Evolutionary conservation across 2,113 vertebrate genomes (phyloP).

Genomic region (Paracanthobrama guichenoti): DNA sequence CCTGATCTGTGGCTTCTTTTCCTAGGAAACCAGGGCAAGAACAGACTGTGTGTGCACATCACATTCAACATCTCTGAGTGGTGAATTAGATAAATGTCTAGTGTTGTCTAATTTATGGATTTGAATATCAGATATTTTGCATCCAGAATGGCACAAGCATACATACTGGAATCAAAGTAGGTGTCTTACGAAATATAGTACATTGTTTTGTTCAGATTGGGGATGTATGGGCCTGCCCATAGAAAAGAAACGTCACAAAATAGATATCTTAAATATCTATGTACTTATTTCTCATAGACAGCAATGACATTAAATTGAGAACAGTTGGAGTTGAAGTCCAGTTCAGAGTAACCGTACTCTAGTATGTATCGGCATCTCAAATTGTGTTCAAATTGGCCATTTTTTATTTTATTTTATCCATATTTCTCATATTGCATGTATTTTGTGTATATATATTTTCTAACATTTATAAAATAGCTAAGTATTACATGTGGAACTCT

Average conservation of each 20-base stretch:
- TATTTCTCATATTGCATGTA: too few species aligned
- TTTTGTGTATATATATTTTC: too few species aligned
- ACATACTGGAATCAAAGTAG: not conserved
- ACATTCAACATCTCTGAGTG: conserved; percentile 55
- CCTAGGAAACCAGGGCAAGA: conserved; percentile 55
- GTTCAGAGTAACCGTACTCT: not conserved
- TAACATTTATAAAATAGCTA: too few species aligned
- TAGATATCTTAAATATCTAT: not conserved
- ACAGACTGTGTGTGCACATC: conserved; percentile 62
- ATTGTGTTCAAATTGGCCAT: too few species aligned
- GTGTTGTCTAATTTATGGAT: conserved; percentile 21
- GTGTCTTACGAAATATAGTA: not conserved
- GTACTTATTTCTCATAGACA: not conserved
- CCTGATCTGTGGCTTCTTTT: conserved; percentile 40
- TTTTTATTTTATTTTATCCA: too few species aligned
- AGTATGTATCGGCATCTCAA: not conserved
- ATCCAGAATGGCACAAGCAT: not conserved
- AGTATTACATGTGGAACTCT: too few species aligned
- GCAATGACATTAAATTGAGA: not conserved
- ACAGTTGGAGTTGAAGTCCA: not conserved
- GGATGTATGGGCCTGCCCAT: not conserved
- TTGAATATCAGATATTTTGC: conserved; percentile 11
- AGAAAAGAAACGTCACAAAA: not conserved
- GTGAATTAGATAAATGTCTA: conserved; percentile 57
- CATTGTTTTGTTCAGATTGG: not conserved